Conservation (phyloP, 1,140 invertebrate species). For the Caenorhabditis brenneri region DNA sequence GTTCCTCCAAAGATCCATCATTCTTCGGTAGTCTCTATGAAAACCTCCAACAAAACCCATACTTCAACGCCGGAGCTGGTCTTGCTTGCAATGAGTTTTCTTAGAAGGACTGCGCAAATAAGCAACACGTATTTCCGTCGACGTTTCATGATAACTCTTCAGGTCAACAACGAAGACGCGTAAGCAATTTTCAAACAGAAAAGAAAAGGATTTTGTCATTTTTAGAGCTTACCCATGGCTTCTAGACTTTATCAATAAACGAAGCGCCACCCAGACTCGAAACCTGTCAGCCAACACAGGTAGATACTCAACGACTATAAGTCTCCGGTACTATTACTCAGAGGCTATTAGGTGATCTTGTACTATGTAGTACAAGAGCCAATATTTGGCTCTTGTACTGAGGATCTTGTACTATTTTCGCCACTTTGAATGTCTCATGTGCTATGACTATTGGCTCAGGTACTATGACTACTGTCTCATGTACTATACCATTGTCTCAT, state of each 20-base stretch:
- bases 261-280: conserved; percentile 60
- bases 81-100: conserved; percentile 86
- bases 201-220: conserved; percentile 3
- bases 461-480: too few species aligned
- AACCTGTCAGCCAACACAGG: conserved; percentile 62
- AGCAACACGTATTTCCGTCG: conserved; percentile 64
- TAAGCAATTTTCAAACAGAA: conserved; percentile 52
- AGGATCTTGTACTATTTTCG: too few species aligned
- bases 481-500: too few species aligned
- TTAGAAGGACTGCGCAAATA: conserved; percentile 77
- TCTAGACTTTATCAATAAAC: conserved; percentile 67
- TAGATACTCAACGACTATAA: too few species aligned
- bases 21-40: background rate
- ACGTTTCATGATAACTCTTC: conserved; percentile 64
- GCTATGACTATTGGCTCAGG: too few species aligned
- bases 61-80: conserved; percentile 97
- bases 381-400: too few species aligned
- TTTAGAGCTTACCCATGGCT: conserved; percentile 69
- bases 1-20: background rate
- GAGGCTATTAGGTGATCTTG: too few species aligned
- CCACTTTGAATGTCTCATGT: too few species aligned
- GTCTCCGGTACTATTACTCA: too few species aligned
- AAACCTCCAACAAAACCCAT: conserved; percentile 81
- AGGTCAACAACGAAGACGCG: conserved; percentile 66
- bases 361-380: too few species aligned